Evolutionary conservation across 1,140 invertebrate species (phyloP), one percentile per base, ranked within the genome.

Genomic region (Cyclina sinensis): DNA sequence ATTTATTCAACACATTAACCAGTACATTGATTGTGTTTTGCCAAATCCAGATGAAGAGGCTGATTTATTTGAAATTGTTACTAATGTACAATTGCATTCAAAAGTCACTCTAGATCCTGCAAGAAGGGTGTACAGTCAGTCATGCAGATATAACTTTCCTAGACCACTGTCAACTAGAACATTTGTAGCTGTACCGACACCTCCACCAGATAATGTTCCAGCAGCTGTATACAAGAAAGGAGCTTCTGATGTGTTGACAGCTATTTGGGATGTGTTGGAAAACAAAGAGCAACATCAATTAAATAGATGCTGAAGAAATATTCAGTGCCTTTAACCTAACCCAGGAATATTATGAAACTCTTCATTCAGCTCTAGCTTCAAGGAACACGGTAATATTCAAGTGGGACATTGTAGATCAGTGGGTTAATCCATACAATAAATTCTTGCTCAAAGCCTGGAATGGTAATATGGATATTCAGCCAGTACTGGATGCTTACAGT

Each of bases 381-480:
- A 35, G 9, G n/a, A 39, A 12, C 12, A 78, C 9, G 7, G 30
- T 46, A 21, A 12, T 78, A 9, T 39, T 37, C 37, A 78, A 78
- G 24, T 16, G 74, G 11, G 46, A 78, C 21, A 7, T 39, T 5
- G 16, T 5, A 16, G 35, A 46, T 14, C 9, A 14, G 7, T 78
- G 24, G 18, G 30, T 51, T 11, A 78, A 78, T 51, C 24, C 24
- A 27, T 78, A 78, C 46, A 78, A 78, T 51, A 5, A 27, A 46
- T 14, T 27, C 11, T 35, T 78, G 21, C 39, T 78, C 12, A 43
- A 18, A 46, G 37, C 27, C 39, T 78, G 74, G 74, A 39, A 78
- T n/a, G 74, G 27, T 4, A 78, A 78, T 37, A 78, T 78, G 74
- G 35, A 78, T 24, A n/a, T 46, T n/a, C 74, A 46, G 30, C 30